Conservation (phyloP, 2,888 invertebrate genomes). For the Pyrgus malvae region DNA sequence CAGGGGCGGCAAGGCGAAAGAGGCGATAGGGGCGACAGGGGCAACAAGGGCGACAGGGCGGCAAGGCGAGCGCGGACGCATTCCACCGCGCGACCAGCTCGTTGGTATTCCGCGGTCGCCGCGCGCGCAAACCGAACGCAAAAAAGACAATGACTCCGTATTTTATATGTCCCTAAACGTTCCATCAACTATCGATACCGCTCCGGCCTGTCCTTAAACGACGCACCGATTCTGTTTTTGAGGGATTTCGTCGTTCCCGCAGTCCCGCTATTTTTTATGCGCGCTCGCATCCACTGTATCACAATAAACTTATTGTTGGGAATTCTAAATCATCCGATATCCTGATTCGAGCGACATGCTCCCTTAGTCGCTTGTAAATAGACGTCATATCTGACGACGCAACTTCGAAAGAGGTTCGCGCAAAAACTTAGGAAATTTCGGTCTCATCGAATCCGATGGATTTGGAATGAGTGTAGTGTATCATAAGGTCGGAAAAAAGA, state of each 20-base stretch:
- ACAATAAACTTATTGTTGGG: conserved; percentile 27
- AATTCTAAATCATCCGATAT: conserved; percentile 22
- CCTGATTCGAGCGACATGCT: conserved; percentile 1
- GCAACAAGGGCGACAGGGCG: conserved; percentile 28
- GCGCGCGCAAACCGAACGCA: conserved; percentile 65
- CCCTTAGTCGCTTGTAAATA: conserved; percentile 12
- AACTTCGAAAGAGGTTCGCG: not conserved
- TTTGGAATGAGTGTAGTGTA: conserved; percentile 13
- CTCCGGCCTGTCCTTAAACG: conserved; percentile 53
- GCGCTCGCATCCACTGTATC: conserved; percentile 23
- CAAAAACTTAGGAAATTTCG: conserved; percentile 12
- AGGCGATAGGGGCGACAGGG: conserved; percentile 32
- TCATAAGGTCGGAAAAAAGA: conserved; percentile 12
- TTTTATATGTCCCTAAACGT: conserved; percentile 75
- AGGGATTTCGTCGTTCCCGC: conserved; percentile 47
- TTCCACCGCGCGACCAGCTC: conserved; percentile 41
- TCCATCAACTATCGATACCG: conserved; percentile 68
- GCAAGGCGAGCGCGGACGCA: conserved; percentile 25
- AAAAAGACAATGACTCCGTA: conserved; percentile 76
- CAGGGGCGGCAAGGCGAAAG: too few species aligned
- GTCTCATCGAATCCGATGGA: conserved; percentile 5
- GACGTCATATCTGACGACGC: not conserved
- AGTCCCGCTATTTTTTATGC: conserved; percentile 37
- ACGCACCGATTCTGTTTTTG: conserved; percentile 54
- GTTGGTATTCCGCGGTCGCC: conserved; percentile 68